phyloP scores from a whole-genome alignment of 1,140 invertebrate species.

The Drosophila erecta region DNA sequence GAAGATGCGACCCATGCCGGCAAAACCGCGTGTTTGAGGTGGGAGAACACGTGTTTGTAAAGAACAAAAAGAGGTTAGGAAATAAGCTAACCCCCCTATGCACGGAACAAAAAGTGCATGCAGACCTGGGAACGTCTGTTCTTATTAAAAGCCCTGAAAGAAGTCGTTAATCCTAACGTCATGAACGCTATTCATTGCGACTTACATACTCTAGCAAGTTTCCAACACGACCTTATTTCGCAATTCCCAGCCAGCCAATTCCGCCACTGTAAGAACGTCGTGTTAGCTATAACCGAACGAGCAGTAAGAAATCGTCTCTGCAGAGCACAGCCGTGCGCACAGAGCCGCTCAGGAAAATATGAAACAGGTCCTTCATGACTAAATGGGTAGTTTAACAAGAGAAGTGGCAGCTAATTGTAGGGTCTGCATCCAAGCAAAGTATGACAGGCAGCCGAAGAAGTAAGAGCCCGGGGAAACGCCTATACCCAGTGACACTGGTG shows the following conservation, averaged over 20 bases:
- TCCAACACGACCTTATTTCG: background rate
- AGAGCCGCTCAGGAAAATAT: conserved; percentile 37
- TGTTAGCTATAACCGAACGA: conserved; percentile 11
- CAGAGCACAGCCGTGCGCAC: conserved; percentile 4
- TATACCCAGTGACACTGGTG: conserved; percentile 14
- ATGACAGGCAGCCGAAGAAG: no score
- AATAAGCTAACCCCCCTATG: no score
- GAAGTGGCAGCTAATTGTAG: background rate
- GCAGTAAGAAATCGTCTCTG: conserved; percentile 16
- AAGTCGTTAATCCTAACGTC: conserved; percentile 2
- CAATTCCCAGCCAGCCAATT: conserved; percentile 16
- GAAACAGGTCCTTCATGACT: conserved; percentile 22
- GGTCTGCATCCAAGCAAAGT: no score
- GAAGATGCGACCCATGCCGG: background rate
- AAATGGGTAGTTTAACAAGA: conserved; percentile 26
- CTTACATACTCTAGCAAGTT: conserved; percentile 15
- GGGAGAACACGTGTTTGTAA: background rate
- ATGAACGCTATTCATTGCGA: conserved; percentile 18
- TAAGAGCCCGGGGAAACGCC: conserved; percentile 27
- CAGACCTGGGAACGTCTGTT: no score
- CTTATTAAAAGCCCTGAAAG: background rate
- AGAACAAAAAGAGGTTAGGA: background rate
- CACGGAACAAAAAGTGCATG: no score
- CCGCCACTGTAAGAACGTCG: conserved; percentile 15
- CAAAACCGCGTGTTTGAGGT: conserved; percentile 16